Evolutionary conservation across 2,797 vertebrate species (phyloP).

Genomic region (Hippoglossus hippoglossus): DNA sequence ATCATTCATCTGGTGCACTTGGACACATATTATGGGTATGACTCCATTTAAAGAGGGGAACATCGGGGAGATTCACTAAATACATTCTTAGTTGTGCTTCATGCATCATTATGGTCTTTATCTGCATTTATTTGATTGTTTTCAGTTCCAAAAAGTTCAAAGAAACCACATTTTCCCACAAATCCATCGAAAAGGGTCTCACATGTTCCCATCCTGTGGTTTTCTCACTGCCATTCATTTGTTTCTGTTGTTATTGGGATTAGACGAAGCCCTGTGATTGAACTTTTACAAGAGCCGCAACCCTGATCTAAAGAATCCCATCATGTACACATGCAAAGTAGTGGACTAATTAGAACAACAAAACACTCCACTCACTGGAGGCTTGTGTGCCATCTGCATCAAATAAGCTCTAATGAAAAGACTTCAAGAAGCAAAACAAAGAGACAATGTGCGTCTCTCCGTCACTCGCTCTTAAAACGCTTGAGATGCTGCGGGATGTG

Average conservation of each 20-base stretch:
- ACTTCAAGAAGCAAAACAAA: constrained; percentile 61
- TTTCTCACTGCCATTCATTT: constrained; percentile 44
- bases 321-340: constrained; percentile 51
- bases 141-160: constrained; percentile 16
- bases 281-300: constrained; percentile 38
- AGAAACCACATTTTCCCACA: constrained; percentile 35
- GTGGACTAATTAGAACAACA: constrained; percentile 44
- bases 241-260: constrained; percentile 32
- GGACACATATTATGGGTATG: constrained; percentile 34
- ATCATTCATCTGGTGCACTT: constrained; percentile 24
- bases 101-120: not conserved
- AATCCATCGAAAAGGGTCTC: constrained; percentile 9
- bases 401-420: constrained; percentile 64
- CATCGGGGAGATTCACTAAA: not conserved
- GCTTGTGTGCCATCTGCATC: constrained; percentile 60
- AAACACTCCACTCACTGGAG: constrained; percentile 49
- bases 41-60: constrained; percentile 22
- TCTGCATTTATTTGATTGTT: constrained; percentile 11
- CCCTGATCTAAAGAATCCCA: constrained; percentile 34
- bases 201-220: constrained; percentile 33
- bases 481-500: constrained; percentile 57
- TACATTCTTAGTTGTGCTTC: not conserved
- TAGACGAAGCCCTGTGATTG: constrained; percentile 18
- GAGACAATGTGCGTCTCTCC: constrained; percentile 39
- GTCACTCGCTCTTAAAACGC: constrained; percentile 38